Conservation (phyloP, 2,797 vertebrate species). For the Thripadectes ignobilis region DNA sequence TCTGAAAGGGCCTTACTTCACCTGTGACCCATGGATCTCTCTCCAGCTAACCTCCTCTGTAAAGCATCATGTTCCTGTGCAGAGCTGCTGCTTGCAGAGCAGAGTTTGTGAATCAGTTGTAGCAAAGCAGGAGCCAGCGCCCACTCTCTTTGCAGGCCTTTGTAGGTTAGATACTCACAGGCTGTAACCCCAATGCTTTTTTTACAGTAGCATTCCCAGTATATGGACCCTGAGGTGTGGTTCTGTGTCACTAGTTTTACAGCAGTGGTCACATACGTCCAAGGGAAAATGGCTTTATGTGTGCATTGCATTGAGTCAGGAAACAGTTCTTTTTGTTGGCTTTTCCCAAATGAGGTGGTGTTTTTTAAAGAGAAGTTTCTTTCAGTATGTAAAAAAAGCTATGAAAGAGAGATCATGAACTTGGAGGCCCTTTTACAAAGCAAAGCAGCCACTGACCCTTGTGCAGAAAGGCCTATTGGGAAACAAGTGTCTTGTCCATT, state of each 20-base stretch:
- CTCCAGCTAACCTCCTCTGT: background rate
- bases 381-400: background rate
- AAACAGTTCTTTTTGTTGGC: background rate
- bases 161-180: background rate
- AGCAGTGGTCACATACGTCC: background rate
- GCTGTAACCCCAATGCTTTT: background rate
- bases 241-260: background rate
- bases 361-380: background rate
- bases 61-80: background rate
- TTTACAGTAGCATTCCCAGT: background rate
- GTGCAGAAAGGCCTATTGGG: background rate
- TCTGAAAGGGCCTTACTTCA: background rate
- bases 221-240: background rate
- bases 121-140: background rate
- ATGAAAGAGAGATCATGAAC: background rate
- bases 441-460: background rate
- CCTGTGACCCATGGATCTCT: background rate
- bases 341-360: constrained; percentile 20
- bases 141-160: background rate
- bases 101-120: background rate
- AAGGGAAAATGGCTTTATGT: background rate
- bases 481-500: background rate
- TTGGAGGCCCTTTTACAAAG: background rate
- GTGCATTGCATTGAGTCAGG: background rate
- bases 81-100: background rate